Evolutionary conservation across 2,888 invertebrate genomes (phyloP).

Genomic region (Apoda limacodes): DNA sequence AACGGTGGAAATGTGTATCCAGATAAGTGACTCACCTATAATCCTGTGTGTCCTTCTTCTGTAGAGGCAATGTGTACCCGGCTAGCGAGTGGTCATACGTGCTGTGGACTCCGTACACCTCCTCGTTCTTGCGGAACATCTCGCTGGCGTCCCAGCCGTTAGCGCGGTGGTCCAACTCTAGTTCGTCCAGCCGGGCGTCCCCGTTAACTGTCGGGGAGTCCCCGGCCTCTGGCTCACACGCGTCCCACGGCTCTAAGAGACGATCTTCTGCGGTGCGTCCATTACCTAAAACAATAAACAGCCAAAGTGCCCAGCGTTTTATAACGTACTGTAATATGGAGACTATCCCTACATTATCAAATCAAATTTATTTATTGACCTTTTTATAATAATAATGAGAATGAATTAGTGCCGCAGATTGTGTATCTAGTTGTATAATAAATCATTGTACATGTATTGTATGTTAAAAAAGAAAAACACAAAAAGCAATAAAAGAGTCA

Average conservation of each 20-base stretch:
- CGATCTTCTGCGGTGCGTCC: conserved; percentile 72
- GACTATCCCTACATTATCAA: no score
- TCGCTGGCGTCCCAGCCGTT: conserved; percentile 98
- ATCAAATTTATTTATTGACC: no score
- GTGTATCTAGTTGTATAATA: no score
- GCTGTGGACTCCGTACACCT: conserved; percentile 90
- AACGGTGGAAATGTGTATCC: no score
- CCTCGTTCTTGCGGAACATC: conserved; percentile 95
- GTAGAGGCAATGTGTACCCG: conserved; percentile 92
- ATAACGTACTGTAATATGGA: no score
- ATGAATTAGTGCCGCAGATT: no score
- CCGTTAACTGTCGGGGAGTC: conserved; percentile 68
- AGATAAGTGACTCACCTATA: conserved; percentile 77
- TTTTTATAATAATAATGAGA: no score
- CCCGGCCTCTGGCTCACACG: conserved; percentile 60
- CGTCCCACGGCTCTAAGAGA: conserved; percentile 93
- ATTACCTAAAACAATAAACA: no score
- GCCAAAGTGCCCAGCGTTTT: no score
- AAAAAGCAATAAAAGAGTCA: no score
- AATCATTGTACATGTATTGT: no score
- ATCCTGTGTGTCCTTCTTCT: conserved; percentile 88
- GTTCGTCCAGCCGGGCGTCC: conserved; percentile 73
- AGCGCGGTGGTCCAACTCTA: conserved; percentile 79
- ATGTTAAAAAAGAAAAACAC: no score
- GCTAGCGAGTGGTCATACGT: conserved; percentile 91